Percentiles rank a stretch among this genome's conserved stretches.
These are phyloP conservation scores for Actinernus sp. DNA, from an alignment of 92 coral and sea anemone genomes.

Conservation along the genomic window DNA sequence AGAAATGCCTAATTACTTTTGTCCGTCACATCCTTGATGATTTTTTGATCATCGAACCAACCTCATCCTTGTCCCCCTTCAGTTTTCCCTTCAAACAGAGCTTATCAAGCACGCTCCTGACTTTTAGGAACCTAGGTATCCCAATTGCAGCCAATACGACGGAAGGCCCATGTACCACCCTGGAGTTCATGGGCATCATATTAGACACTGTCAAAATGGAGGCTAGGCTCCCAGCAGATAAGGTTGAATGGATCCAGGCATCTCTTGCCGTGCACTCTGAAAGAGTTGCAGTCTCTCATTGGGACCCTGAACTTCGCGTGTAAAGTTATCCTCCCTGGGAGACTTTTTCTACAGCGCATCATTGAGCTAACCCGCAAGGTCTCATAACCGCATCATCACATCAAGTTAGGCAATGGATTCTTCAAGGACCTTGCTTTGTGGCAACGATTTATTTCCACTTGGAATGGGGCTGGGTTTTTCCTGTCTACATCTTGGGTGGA, in stretches of 20 bases:
- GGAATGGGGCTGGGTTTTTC: no score
- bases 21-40: constrained; percentile 71
- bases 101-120: constrained; percentile 40
- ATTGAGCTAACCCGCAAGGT: constrained; percentile 49
- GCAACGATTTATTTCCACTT: constrained; percentile 53
- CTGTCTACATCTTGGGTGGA: constrained; percentile 25
- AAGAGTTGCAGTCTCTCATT: constrained; percentile 59
- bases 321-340: no score
- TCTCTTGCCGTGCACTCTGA: constrained; percentile 14
- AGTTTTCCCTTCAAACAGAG: constrained; percentile 25
- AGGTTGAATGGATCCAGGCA: constrained; percentile 12
- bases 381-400: constrained; percentile 28
- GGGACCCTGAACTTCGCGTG: no score
- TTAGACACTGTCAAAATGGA: constrained; percentile 29
- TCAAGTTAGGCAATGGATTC: constrained; percentile 41
- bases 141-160: constrained; percentile 59
- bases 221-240: constrained; percentile 51
- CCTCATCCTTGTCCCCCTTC: constrained; percentile 21
- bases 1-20: constrained; percentile 38
- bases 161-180: constrained; percentile 61
- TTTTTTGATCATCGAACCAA: constrained; percentile 62
- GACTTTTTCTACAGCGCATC: constrained; percentile 65
- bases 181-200: constrained; percentile 55
- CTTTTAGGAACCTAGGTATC: constrained; percentile 42
- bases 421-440: constrained; percentile 62